phyloP scores from a whole-genome alignment of 2,113 vertebrate species.

The Herpailurus yagouaroundi region DNA sequence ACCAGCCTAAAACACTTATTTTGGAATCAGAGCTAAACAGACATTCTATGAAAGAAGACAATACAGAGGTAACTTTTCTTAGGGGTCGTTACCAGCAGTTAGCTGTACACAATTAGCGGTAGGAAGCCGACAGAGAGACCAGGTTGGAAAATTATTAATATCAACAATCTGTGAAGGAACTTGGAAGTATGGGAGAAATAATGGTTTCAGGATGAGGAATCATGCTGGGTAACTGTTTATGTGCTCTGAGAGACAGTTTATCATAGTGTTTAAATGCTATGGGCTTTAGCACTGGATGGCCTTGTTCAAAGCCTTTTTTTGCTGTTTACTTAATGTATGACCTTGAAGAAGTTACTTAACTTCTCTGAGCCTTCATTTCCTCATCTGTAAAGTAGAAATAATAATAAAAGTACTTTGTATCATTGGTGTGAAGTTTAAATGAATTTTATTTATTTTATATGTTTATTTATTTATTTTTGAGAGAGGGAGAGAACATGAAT shows the following conservation, averaged over 20 bases:
- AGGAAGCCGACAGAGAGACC: neutral
- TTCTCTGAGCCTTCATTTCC: neutral
- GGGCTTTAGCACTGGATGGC: neutral
- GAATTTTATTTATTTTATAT: neutral
- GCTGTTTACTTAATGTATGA: neutral
- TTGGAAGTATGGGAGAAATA: neutral
- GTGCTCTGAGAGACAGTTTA: neutral
- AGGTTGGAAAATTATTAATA: neutral
- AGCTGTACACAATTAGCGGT: no score
- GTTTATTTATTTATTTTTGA: no score
- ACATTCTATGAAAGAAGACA: neutral
- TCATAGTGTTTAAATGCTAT: neutral
- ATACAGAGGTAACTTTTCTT: neutral
- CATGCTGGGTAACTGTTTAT: neutral
- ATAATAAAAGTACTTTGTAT: neutral
- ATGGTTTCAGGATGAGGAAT: neutral
- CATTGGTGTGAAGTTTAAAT: neutral
- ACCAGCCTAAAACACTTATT: neutral
- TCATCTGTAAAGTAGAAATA: neutral
- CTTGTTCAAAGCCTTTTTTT: neutral
- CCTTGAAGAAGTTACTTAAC: neutral
- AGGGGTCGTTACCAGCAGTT: neutral
- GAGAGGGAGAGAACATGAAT: no score
- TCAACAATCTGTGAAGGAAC: neutral
- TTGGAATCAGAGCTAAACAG: neutral